These are phyloP conservation scores for Hydriomena furcata DNA, from an alignment of 2,888 invertebrate genomes.

Conservation along the genomic window DNA sequence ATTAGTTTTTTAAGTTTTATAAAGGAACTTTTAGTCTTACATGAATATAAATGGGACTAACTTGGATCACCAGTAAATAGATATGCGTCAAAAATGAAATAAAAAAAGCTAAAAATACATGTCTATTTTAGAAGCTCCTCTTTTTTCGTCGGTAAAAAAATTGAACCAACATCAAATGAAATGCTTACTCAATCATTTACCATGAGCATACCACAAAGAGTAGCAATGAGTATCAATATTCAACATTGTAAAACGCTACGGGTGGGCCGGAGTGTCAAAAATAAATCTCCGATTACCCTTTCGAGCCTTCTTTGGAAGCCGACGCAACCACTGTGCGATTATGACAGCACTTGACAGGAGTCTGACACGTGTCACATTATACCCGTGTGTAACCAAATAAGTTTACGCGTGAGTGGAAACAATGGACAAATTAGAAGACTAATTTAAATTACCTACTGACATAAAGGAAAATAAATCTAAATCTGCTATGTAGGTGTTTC, in stretches of 20 bases:
- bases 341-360: conserved; percentile 22
- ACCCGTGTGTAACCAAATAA: conserved; percentile 15
- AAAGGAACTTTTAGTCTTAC: no score
- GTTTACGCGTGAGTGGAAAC: conserved; percentile 9
- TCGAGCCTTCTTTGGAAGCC: conserved; percentile 11
- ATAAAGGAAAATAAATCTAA: no score
- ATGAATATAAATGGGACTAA: no score
- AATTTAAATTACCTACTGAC: no score
- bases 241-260: background rate
- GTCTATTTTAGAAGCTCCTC: no score
- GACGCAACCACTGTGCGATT: conserved; percentile 12
- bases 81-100: no score
- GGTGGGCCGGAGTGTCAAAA: conserved; percentile 21
- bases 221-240: background rate
- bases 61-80: no score
- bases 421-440: background rate
- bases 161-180: background rate
- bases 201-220: conserved; percentile 4
- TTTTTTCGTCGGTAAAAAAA: no score
- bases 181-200: conserved; percentile 9
- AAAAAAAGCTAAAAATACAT: no score
- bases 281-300: conserved; percentile 19
- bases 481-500: no score
- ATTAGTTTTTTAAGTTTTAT: no score
- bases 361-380: conserved; percentile 23